phyloP scores from a whole-genome alignment of 2,888 invertebrate species.

The Drosophila peninsularis region DNA sequence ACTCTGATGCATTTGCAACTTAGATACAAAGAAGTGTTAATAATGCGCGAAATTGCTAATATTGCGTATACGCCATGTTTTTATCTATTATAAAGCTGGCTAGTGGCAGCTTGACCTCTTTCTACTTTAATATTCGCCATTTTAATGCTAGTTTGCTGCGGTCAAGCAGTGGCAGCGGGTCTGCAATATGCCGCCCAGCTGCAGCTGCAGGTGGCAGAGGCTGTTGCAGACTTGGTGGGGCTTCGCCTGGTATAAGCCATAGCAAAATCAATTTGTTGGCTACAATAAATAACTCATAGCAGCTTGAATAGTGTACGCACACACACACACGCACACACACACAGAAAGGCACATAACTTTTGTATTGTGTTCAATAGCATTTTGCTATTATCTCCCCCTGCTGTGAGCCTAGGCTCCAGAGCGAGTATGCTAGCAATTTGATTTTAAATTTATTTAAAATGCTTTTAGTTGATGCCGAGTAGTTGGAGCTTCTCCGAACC shows the following conservation, averaged over 20 bases:
- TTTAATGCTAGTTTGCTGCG: constrained; percentile 14
- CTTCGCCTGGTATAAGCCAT: constrained; percentile 48
- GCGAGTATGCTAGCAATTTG: constrained; percentile 56
- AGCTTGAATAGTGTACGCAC: constrained; percentile 21
- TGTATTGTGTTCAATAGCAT: constrained; percentile 60
- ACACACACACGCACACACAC: constrained; percentile 12
- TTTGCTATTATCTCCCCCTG: constrained; percentile 57
- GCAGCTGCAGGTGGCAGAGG: constrained; percentile 2
- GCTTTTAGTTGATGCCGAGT: constrained; percentile 66
- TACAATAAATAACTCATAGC: constrained; percentile 39
- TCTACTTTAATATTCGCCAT: constrained; percentile 4
- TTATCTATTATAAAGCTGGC: constrained; percentile 38
- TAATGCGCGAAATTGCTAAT: constrained; percentile 18
- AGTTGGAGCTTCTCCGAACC: constrained; percentile 4
- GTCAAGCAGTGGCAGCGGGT: constrained; percentile 5
- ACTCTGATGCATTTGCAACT: too few relatives aligned
- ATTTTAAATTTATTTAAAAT: constrained; percentile 79
- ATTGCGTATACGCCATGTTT: constrained; percentile 36
- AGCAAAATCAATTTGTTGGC: constrained; percentile 68
- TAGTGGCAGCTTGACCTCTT: neutral
- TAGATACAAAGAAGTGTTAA: constrained; percentile 12
- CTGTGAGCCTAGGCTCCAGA: neutral
- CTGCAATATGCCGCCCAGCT: constrained; percentile 20
- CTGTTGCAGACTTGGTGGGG: constrained; percentile 20
- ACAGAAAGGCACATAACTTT: constrained; percentile 22